Base-by-base conservation (phyloP, 2,113 vertebrate species). In the Jacana jacana region DNA sequence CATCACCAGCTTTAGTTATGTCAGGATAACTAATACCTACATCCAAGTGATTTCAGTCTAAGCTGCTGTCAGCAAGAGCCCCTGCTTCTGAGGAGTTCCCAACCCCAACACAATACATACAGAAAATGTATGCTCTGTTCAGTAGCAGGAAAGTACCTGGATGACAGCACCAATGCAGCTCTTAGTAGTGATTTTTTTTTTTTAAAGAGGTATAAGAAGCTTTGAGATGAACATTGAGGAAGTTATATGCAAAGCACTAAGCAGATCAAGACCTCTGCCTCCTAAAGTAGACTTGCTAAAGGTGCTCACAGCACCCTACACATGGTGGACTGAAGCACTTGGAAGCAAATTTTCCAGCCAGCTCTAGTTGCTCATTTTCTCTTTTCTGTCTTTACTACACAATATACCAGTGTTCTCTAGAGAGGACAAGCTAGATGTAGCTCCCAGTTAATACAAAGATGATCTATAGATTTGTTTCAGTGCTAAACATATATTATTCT, bases 141-240 rank as follows among this genome's bases (percentile, higher is more conserved):
- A 30, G 14, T 17, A 37, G 6, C 7, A 54, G 12, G 13, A 52
- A 49, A 5, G 55, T 42, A 35, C 31, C 30, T 40, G 17, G 5
- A 17, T 30, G 11, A 28, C 27, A 86, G 24, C 11, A 70, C 9
- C 5, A 30, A 11, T 37, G 46, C 19, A 48, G n/a, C 17, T 39
- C 31, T 44, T 72, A 14, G 17, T 5, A 58, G 5, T 33, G 6
- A 4, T 6, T 66, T 86, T 40, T 76, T 6, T 66, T 86, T 40
- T 76, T 19, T 16, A 13, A 48, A 37, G 3, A 57, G 6, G 0
- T 1, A 1, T n/a, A 15, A 39, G 9, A 25, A 64, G 5, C 2
- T 68, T 78, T 13, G 39, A 77, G 13, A 60, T 17, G 58, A 81
- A 33, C 2, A 60, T 12, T 33, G 33, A 55, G 15, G 61, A 55